These are phyloP conservation scores for Nannoperca australis DNA, from an alignment of 2,797 vertebrate genomes.

Conservation along the genomic window DNA sequence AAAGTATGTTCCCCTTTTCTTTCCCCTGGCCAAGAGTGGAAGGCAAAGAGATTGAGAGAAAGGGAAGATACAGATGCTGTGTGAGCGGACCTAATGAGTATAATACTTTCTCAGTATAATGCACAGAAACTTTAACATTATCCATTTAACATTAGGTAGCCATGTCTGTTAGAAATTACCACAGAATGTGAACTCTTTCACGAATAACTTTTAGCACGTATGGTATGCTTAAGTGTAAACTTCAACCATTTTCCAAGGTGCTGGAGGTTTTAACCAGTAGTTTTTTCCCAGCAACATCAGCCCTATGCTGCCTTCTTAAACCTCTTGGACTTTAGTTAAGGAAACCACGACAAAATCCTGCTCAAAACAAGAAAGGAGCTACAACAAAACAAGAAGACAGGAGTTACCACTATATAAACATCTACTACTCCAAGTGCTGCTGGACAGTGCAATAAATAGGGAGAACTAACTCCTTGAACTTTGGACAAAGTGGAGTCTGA, in stretches of 20 bases:
- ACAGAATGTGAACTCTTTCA: neutral
- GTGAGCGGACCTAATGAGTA: conserved; percentile 42
- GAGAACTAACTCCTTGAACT: too few species aligned
- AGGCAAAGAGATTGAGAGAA: conserved; percentile 50
- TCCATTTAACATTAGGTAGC: conserved; percentile 23
- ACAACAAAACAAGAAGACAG: too few species aligned
- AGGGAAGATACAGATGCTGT: conserved; percentile 29
- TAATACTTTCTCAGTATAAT: conserved; percentile 22
- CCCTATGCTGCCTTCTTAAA: neutral
- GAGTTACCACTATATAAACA: too few species aligned
- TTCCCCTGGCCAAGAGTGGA: conserved; percentile 41
- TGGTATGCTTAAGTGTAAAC: neutral
- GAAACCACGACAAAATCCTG: neutral
- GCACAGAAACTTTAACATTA: conserved; percentile 15
- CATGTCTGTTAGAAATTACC: neutral
- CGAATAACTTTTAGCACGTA: neutral
- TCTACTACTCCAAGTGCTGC: too few species aligned
- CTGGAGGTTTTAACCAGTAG: neutral
- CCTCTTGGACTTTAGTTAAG: neutral
- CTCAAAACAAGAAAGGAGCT: neutral
- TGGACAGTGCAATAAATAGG: too few species aligned
- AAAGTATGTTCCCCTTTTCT: conserved; percentile 85
- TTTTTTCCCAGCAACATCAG: neutral
- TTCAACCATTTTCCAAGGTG: neutral
- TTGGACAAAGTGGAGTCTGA: too few species aligned